Evolutionary conservation across 2,797 vertebrate genomes (phyloP).

Genomic region (Neostethus bicornis): DNA sequence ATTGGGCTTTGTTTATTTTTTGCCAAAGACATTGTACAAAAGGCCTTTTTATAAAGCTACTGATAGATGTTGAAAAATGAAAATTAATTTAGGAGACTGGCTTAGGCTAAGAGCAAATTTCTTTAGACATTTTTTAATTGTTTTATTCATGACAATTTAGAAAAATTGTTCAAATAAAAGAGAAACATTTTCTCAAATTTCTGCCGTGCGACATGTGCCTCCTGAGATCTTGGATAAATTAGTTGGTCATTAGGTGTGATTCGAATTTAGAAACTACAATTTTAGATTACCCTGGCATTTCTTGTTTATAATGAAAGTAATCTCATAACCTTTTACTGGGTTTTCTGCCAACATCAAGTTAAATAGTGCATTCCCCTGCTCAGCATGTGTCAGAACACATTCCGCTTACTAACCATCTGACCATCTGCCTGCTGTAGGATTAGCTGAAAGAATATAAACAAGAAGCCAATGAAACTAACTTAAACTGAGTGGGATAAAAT

Average conservation of each 20-base stretch:
- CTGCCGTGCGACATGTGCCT: not conserved
- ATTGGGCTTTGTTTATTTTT: no score
- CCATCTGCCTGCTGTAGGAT: conserved; percentile 2
- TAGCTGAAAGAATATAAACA: not conserved
- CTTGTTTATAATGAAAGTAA: not conserved
- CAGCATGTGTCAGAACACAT: conserved; percentile 3
- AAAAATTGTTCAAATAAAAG: no score
- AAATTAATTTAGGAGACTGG: no score
- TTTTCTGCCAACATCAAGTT: not conserved
- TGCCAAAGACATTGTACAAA: no score
- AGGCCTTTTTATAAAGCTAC: no score
- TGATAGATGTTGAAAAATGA: no score
- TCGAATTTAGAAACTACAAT: not conserved
- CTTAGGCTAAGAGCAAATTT: no score
- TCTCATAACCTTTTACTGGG: not conserved
- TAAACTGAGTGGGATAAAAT: conserved; percentile 1
- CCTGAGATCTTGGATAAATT: no score
- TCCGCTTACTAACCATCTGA: conserved; percentile 3
- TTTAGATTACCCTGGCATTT: not conserved
- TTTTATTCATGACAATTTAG: no score
- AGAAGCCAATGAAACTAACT: not conserved
- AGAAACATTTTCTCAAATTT: not conserved
- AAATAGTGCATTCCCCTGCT: conserved; percentile 4
- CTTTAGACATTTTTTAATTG: no score
- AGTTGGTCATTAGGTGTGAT: no score